Evolutionary conservation across 2,797 vertebrate genomes (phyloP).

Genomic region (Sebastes diaconus): DNA sequence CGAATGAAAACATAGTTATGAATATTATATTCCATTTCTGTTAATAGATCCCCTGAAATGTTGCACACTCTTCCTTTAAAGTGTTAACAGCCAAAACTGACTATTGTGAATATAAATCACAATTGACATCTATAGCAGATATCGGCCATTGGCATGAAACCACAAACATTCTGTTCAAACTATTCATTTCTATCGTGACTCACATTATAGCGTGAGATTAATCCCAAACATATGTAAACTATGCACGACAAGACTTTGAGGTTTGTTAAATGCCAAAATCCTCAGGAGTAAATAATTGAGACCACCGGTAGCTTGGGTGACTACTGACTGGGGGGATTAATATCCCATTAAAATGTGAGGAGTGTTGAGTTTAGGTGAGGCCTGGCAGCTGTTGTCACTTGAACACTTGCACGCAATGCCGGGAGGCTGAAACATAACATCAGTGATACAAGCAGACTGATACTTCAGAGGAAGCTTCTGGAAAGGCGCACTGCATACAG

Average conservation of each 20-base stretch:
- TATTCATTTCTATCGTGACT: conserved; percentile 13
- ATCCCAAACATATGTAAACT: conserved; percentile 25
- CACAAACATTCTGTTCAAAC: conserved; percentile 21
- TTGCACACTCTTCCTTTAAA: not conserved
- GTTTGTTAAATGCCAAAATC: conserved; percentile 56
- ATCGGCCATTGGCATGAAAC: not conserved
- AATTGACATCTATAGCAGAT: conserved; percentile 6
- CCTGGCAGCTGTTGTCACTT: conserved; percentile 64
- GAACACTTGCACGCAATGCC: conserved; percentile 44
- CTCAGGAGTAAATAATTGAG: conserved; percentile 6
- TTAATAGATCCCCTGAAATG: too few species aligned
- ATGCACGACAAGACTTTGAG: conserved; percentile 31
- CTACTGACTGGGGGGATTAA: conserved; percentile 48
- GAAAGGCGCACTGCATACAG: conserved; percentile 14
- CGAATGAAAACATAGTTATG: too few species aligned
- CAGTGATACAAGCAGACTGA: conserved; percentile 16
- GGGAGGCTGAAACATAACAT: conserved; percentile 34
- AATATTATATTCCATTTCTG: too few species aligned
- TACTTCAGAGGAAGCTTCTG: conserved; percentile 31
- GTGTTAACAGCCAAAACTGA: not conserved
- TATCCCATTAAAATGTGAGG: conserved; percentile 47
- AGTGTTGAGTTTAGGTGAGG: conserved; percentile 53
- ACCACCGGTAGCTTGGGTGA: conserved; percentile 28
- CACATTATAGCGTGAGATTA: not conserved
- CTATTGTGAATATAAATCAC: conserved; percentile 5